Base-by-base conservation (phyloP, 2,888 invertebrate species). In the Sceliomorpha sp. region DNA sequence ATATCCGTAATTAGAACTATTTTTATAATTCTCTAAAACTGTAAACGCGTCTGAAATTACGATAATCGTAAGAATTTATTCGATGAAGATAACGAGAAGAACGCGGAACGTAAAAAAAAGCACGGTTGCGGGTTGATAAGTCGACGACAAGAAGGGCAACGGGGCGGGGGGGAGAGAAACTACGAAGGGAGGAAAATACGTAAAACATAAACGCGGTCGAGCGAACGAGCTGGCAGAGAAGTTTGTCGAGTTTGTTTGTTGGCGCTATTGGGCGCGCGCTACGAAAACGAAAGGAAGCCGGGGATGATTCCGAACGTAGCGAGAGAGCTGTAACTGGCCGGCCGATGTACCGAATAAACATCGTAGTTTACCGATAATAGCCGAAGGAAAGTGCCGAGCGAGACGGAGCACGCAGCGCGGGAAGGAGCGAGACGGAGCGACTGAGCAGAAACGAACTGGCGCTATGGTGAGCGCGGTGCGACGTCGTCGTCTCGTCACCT, bases 381-480 rank as follows among this genome's bases (percentile, higher is more conserved):
- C 80, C 80, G 82, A 82, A 82, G 79, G 66, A 78, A 81, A 80
- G 80, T 79, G 76, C 73, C 76, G 76, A 79, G 74, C 73, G 78
- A 67, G 72, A 64, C 68, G 55, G 50, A 48, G 48, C 40, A 53
- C 27, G 32, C 32, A 20, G 20, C 5, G 66, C 73, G 63, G 48
- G 69, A 58, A 55, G 62, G 39, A 67, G 66, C 48, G 72, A 74
- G 74, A 74, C 58, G 48, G 70, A 66, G 42, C 56, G 64, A 70
- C 60, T 40, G 55, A 58, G 62, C 89, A 89, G 89, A 89, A 89
- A 89, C 90, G 89, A 90, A 90, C 90, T 89, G 89, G 90, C 90
- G 90, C 88, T 75, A 90, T 90, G 89, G 90, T 89, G 89, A 90
- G 89, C 89, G 73, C 62, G 60, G 71, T 71, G 75, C 77, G 75